A percentile compares a stretch with the other conserved stretches of the same genome.
Evolutionary conservation across 2,113 vertebrate species (phyloP).

Genomic region (Fregata magnificens): DNA sequence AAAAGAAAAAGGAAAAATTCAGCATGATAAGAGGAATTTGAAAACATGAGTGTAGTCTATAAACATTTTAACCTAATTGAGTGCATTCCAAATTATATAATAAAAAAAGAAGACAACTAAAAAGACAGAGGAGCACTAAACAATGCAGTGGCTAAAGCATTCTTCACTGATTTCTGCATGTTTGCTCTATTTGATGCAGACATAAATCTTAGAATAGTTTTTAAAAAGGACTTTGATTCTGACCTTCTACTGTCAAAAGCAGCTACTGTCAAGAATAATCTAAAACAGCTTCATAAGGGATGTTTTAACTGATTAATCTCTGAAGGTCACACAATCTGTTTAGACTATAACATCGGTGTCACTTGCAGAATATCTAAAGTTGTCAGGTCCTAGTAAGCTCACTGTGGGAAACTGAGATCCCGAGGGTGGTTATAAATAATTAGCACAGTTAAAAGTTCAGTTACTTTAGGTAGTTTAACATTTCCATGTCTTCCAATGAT

Average conservation of each 20-base stretch:
- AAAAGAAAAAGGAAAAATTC: neutral
- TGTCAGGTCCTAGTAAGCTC: constrained; percentile 72
- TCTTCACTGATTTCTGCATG: constrained; percentile 73
- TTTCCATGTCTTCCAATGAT: constrained; percentile 66
- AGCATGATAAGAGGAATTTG: neutral
- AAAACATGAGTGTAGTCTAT: neutral
- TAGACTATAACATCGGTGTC: constrained; percentile 78
- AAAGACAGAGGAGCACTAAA: neutral
- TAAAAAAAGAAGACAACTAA: constrained; percentile 38
- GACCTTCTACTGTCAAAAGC: constrained; percentile 84
- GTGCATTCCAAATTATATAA: constrained; percentile 48
- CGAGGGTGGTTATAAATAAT: constrained; percentile 80
- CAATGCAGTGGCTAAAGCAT: neutral
- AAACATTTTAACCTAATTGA: constrained; percentile 51
- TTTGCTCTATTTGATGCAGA: constrained; percentile 75
- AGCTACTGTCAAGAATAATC: constrained; percentile 85
- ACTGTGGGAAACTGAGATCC: constrained; percentile 71
- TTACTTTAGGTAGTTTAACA: constrained; percentile 77
- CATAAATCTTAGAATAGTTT: constrained; percentile 79
- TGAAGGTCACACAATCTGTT: constrained; percentile 82
- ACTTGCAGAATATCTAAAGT: constrained; percentile 80
- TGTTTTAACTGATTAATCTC: constrained; percentile 85
- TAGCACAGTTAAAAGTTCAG: constrained; percentile 82
- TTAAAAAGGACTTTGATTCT: constrained; percentile 83
- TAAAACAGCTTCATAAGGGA: constrained; percentile 83